Percentiles rank a stretch among this genome's conserved stretches.
Evolutionary conservation across 1,140 invertebrate species (phyloP).

Genomic region (Brachionus plicatilis): DNA sequence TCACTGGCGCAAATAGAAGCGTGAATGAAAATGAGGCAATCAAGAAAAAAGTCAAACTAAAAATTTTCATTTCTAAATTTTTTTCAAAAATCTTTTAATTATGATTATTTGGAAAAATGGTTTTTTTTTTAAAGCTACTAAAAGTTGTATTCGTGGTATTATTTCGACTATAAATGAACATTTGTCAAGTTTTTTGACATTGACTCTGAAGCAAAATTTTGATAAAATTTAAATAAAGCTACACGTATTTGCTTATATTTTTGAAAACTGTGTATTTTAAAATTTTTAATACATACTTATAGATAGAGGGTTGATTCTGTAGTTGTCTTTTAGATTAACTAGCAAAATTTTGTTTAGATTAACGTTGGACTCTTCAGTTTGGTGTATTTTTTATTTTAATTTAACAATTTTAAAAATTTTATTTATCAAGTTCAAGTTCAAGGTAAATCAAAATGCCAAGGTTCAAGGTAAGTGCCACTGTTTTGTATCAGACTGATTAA

Average conservation of each 20-base stretch:
- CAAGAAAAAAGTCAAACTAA: background rate
- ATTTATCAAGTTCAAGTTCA: no score
- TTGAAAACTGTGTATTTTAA: background rate
- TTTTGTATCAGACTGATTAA: no score
- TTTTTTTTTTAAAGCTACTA: background rate
- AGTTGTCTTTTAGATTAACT: background rate
- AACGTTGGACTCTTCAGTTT: background rate
- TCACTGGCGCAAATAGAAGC: background rate
- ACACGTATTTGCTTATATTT: slow-evolving; percentile 5
- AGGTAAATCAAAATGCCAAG: no score
- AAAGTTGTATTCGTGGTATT: slow-evolving; percentile 34
- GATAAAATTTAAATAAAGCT: background rate
- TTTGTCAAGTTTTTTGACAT: slow-evolving; percentile 39
- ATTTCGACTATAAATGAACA: slow-evolving; percentile 21
- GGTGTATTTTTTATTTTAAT: no score
- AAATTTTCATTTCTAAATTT: slow-evolving; percentile 31
- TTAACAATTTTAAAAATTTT: no score
- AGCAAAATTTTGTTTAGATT: background rate
- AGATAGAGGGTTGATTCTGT: background rate
- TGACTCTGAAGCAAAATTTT: background rate
- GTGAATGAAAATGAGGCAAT: background rate
- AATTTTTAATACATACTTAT: background rate
- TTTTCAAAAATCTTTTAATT: background rate
- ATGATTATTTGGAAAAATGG: background rate
- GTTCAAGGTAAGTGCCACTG: no score